Evolutionary conservation across 2,888 invertebrate genomes (phyloP).

Genomic region (Norana najaformis): DNA sequence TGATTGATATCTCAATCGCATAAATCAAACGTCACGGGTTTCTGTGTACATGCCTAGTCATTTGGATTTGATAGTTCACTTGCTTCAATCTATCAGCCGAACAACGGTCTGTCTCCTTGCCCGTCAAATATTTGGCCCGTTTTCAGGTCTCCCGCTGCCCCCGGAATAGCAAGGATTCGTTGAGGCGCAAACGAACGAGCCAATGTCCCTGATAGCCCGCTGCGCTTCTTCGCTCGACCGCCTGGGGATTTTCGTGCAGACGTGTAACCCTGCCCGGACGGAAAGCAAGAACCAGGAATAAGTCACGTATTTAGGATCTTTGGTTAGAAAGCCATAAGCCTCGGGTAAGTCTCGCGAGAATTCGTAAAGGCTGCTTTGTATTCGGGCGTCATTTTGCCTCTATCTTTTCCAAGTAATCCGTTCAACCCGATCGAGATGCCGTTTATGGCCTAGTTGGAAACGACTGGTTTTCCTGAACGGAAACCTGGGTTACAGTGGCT

Average conservation of each 20-base stretch:
- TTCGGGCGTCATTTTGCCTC: neutral
- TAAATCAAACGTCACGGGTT: neutral
- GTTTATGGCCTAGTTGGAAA: neutral
- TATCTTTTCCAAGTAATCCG: neutral
- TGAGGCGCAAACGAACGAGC: neutral
- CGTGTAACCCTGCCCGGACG: neutral
- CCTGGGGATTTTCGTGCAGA: neutral
- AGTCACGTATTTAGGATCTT: slow-evolving; percentile 7
- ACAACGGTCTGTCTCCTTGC: neutral
- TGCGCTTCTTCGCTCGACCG: neutral
- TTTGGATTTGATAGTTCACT: neutral
- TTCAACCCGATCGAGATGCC: neutral
- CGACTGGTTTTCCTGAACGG: neutral
- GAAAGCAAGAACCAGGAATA: neutral
- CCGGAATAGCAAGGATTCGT: neutral
- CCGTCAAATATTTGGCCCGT: neutral
- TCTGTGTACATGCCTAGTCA: slow-evolving; percentile 13
- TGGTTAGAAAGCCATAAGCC: neutral
- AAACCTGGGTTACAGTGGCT: neutral
- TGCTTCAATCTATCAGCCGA: neutral
- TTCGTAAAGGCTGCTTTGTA: neutral
- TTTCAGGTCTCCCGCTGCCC: neutral
- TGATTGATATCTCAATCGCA: slow-evolving; percentile 6
- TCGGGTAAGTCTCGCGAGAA: slow-evolving; percentile 3
- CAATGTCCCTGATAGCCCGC: neutral